Evolutionary conservation across 2,888 invertebrate genomes (phyloP), one percentile per base, ranked within the genome.

Genomic region (Mermis nigrescens): DNA sequence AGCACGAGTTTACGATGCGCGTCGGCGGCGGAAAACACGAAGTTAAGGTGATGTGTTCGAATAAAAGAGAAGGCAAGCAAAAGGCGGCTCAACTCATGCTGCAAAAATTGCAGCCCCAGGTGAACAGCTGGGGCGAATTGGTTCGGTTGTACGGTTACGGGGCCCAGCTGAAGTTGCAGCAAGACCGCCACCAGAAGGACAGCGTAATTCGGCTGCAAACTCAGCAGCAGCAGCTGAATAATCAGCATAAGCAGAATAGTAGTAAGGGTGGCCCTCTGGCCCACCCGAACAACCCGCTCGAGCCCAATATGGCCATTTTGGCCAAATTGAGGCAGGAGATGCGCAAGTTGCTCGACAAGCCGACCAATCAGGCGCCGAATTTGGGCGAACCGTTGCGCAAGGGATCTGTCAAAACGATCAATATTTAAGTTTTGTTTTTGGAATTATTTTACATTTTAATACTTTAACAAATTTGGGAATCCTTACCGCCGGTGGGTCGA

Each of bases 61-160:
- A 94, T 76, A 95, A 95, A 75, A 82, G 88, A 68, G 89, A 89
- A 64, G 95, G 94, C 3, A 94, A 94, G 73, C 95, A 98, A 72
- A 78, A 85, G 66, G 95, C 95, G 24, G 86, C 94, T 2, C 95
- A 98, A 75, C 83, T 85, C 7, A 89, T 95, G 66, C 76, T 95
- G 53, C 85, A 87, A 82, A 81, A 83, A 57, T 78, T 98, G 31
- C 95, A 95, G 77, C 94, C 95, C 0, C 88, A 92, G 72, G 85
- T 95, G 57, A 82, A 81, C 29, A 88, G 85, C 1, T 94, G 94
- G 90, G 94, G 94, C 58, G 89, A 92, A 0, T 79, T 95, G 52
- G 76, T 95, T 12, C 82, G 92, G 0, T 79, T 95, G 32, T 95
- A 95, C 74, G 92, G 90, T 19, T 59, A 59, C 38, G 54, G 38